Conservation (phyloP, 1,140 invertebrate genomes). For the Cydia strobilella region DNA sequence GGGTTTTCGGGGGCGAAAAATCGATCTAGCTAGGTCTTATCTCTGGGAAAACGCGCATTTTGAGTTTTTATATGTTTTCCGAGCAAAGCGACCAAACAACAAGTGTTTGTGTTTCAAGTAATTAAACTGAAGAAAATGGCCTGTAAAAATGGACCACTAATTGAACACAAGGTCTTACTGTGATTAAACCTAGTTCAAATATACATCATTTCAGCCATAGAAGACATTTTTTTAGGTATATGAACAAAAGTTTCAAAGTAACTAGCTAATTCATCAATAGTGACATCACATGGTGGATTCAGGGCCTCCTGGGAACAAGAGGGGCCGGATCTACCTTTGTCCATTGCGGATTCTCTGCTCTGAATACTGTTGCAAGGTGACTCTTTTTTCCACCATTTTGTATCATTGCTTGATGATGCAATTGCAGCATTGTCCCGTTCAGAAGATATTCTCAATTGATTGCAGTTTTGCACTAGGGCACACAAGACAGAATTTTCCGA, state of each 20-base stretch:
- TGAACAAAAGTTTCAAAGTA: conserved; percentile 96
- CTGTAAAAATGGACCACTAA: not conserved
- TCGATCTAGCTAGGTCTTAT: too few species aligned
- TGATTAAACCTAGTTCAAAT: conserved; percentile 81
- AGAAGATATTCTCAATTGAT: conserved; percentile 65
- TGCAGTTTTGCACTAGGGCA: conserved; percentile 65
- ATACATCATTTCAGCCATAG: conserved; percentile 98
- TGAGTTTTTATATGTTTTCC: too few species aligned
- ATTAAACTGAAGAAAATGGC: not conserved
- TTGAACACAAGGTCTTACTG: not conserved
- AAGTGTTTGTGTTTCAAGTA: not conserved
- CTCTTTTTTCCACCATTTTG: conserved; percentile 63
- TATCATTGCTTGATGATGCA: conserved; percentile 46
- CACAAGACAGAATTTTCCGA: conserved; percentile 59
- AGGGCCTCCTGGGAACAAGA: conserved; percentile 84
- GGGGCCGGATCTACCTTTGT: conserved; percentile 53
- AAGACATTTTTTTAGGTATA: conserved; percentile 97
- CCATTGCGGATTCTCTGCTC: conserved; percentile 43
- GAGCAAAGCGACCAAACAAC: too few species aligned
- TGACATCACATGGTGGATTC: conserved; percentile 87
- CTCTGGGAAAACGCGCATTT: too few species aligned
- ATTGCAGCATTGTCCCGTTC: conserved; percentile 41
- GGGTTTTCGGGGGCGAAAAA: too few species aligned
- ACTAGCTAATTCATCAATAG: conserved; percentile 94
- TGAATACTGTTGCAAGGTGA: conserved; percentile 43